Evolutionary conservation across 2,888 invertebrate species (phyloP).

Genomic region (Druceiella hillmani): DNA sequence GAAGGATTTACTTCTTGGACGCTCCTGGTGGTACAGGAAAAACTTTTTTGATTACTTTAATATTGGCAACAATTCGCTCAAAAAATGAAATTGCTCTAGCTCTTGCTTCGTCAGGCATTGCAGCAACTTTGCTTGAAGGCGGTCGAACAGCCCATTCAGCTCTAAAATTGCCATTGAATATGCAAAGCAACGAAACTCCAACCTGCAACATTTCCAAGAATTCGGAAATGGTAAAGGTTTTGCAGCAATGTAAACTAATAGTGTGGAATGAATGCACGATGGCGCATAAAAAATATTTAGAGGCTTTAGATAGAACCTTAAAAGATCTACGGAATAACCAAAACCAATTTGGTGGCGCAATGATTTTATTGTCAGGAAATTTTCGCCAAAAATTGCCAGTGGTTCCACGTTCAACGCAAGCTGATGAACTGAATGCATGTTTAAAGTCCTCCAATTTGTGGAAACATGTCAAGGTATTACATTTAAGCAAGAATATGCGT

Average conservation of each 20-base stretch:
- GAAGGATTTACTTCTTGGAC: constrained; percentile 21
- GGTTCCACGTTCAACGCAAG: constrained; percentile 26
- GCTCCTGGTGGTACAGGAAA: constrained; percentile 20
- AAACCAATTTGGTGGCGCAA: constrained; percentile 26
- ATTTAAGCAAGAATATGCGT: constrained; percentile 21
- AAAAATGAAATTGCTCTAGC: constrained; percentile 17
- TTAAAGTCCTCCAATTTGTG: constrained; percentile 28
- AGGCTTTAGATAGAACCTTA: constrained; percentile 19
- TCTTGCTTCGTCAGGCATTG: constrained; percentile 21
- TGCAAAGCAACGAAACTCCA: constrained; percentile 20
- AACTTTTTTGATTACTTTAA: constrained; percentile 18
- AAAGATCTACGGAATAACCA: constrained; percentile 21
- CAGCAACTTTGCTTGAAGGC: constrained; percentile 20
- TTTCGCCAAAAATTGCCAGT: constrained; percentile 30
- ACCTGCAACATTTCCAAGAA: constrained; percentile 15
- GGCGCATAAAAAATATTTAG: constrained; percentile 16
- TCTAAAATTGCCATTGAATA: constrained; percentile 22
- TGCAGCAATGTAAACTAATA: constrained; percentile 16
- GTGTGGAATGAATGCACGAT: constrained; percentile 23
- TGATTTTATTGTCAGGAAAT: constrained; percentile 29
- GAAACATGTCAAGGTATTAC: constrained; percentile 25
- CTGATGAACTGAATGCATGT: constrained; percentile 30
- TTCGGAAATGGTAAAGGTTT: constrained; percentile 19
- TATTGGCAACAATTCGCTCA: constrained; percentile 19
- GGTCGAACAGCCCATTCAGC: constrained; percentile 22